phyloP scores from a whole-genome alignment of 1,140 invertebrate species.

The Drosophila kikkawai region DNA sequence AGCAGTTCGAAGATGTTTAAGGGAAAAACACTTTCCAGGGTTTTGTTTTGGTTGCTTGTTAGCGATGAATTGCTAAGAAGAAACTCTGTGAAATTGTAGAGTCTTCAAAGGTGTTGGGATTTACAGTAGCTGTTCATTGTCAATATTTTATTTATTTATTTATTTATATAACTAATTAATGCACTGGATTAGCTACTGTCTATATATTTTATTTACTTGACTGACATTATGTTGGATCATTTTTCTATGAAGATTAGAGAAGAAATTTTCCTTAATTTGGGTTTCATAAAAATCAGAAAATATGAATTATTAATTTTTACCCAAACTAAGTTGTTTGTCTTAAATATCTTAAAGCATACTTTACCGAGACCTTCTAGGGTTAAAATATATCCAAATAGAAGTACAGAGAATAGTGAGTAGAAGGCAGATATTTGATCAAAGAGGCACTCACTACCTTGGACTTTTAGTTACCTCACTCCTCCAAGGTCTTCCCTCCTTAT shows the following conservation, averaged over 20 bases:
- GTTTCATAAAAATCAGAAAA: too few species aligned
- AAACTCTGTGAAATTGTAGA: constrained; percentile 5
- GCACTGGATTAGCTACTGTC: too few species aligned
- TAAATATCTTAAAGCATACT: neutral
- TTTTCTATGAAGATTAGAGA: too few species aligned
- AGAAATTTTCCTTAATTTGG: too few species aligned
- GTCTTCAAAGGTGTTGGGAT: neutral
- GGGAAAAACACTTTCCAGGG: constrained; percentile 24
- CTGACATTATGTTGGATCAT: too few species aligned
- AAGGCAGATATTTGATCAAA: neutral
- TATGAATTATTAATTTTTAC: too few species aligned
- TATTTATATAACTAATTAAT: neutral
- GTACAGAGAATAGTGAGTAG: neutral
- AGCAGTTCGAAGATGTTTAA: constrained; percentile 3
- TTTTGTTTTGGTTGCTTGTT: neutral
- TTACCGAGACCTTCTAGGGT: neutral
- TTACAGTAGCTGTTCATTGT: neutral
- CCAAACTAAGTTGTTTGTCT: neutral
- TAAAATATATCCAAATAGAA: neutral
- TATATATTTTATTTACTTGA: too few species aligned
- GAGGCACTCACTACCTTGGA: neutral
- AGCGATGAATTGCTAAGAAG: constrained; percentile 12
- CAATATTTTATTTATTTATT: neutral
- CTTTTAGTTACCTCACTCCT: neutral
- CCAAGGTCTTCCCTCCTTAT: neutral